These are phyloP conservation scores for Spodoptera exigua DNA, from an alignment of 2,888 invertebrate species.

Conservation along the genomic window DNA sequence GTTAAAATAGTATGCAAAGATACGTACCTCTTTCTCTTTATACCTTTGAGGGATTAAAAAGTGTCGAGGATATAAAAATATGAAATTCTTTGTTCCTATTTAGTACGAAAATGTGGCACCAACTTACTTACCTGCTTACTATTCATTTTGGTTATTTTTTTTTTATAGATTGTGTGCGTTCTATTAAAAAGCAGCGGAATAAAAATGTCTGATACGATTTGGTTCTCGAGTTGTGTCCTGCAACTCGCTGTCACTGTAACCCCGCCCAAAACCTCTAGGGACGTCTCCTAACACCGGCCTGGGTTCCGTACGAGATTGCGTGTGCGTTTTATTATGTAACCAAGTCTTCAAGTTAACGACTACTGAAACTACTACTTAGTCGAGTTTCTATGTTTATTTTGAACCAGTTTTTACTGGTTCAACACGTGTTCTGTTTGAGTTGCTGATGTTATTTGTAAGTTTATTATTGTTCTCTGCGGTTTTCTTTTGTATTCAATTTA, in stretches of 20 bases:
- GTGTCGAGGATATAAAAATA: too few species aligned
- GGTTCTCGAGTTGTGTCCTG: too few species aligned
- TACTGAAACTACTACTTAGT: conserved; percentile 15
- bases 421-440: conserved; percentile 12
- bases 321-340: conserved; percentile 48
- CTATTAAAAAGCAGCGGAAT: too few species aligned
- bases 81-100: too few species aligned
- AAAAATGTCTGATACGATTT: too few species aligned
- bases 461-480: conserved; percentile 9
- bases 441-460: conserved; percentile 1
- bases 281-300: conserved; percentile 20
- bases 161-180: too few species aligned
- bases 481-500: conserved; percentile 3
- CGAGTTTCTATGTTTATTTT: conserved; percentile 25
- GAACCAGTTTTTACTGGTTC: conserved; percentile 28
- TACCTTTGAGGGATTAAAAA: too few species aligned
- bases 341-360: conserved; percentile 39
- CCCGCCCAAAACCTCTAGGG: conserved; percentile 28
- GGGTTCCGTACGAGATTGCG: conserved; percentile 46
- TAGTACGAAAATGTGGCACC: too few species aligned
- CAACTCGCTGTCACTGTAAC: conserved; percentile 4
- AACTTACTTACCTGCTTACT: too few species aligned
- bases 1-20: too few species aligned
- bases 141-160: too few species aligned
- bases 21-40: too few species aligned